These are phyloP conservation scores for Trichoplusia ni DNA, from an alignment of 1,140 invertebrate genomes.

Conservation along the genomic window DNA sequence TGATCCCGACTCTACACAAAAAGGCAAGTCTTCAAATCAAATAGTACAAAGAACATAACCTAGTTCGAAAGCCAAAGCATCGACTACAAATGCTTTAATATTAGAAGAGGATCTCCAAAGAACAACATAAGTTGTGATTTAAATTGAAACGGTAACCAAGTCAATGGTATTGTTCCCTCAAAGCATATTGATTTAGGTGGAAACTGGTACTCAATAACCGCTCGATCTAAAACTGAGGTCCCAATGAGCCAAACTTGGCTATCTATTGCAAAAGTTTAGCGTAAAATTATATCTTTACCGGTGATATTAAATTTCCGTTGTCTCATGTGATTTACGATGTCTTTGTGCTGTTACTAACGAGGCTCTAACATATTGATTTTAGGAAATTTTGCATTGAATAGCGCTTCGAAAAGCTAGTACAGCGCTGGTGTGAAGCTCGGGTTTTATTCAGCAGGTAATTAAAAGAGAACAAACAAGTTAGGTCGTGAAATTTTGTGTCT, in stretches of 20 bases:
- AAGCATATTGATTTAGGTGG: constrained; percentile 57
- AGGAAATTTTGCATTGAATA: neutral
- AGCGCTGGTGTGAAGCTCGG: no score
- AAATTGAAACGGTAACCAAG: constrained; percentile 6
- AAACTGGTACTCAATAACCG: constrained; percentile 54
- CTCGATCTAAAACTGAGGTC: constrained; percentile 48
- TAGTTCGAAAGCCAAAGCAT: neutral
- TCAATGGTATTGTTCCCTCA: constrained; percentile 43
- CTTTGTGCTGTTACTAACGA: constrained; percentile 51
- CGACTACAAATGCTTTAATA: neutral
- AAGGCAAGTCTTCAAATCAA: no score
- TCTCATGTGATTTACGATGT: constrained; percentile 58
- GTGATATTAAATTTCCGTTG: constrained; percentile 70
- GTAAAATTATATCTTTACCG: constrained; percentile 66
- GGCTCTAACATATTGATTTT: constrained; percentile 40
- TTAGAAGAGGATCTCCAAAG: neutral
- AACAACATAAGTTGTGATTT: constrained; percentile 23
- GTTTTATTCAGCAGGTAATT: no score
- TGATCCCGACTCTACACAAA: no score
- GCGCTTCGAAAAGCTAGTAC: neutral
- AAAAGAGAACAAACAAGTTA: no score
- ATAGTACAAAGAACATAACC: neutral
- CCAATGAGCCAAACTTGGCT: constrained; percentile 52
- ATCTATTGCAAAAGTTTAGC: constrained; percentile 65
- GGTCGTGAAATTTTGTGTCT: no score